Conservation (phyloP, 2,797 vertebrate species). For the Microchirus variegatus region DNA sequence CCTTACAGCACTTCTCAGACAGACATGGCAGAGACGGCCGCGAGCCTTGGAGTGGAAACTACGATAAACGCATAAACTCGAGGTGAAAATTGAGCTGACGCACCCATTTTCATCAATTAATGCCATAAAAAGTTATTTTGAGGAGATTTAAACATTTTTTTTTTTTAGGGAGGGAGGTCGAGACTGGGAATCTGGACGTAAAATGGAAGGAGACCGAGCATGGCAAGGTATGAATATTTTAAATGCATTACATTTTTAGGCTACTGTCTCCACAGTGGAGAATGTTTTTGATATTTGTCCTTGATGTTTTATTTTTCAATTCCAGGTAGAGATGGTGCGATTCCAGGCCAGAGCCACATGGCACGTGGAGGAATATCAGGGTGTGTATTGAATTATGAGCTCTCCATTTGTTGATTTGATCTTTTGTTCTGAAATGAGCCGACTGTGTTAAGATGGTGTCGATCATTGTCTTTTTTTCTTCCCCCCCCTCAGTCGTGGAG, state of each 20-base stretch:
- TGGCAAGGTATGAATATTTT: slow-evolving; percentile 77
- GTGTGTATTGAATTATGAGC: slow-evolving; percentile 71
- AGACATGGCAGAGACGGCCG: slow-evolving; percentile 84
- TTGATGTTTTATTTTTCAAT: slow-evolving; percentile 3
- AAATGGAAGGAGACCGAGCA: slow-evolving; percentile 86
- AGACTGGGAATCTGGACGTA: slow-evolving; percentile 90
- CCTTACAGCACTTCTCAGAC: slow-evolving; percentile 88
- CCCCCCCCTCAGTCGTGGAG: slow-evolving; percentile 78
- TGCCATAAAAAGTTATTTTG: not conserved
- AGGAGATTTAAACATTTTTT: accelerated
- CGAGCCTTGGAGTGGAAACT: slow-evolving; percentile 85
- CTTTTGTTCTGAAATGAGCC: not conserved
- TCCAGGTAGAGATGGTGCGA: slow-evolving; percentile 85
- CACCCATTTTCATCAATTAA: not conserved
- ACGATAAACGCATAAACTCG: slow-evolving; percentile 86
- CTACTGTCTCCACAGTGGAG: not conserved
- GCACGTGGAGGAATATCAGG: slow-evolving; percentile 87
- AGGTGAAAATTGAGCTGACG: slow-evolving; percentile 54
- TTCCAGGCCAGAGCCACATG: slow-evolving; percentile 85
- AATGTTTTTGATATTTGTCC: not conserved
- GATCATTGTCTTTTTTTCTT: not conserved
- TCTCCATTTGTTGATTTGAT: not conserved
- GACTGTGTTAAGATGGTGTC: not conserved
- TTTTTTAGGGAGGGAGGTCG: slow-evolving; percentile 82
- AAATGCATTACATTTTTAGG: not conserved